Conservation (phyloP, 2,888 invertebrate genomes). For the Eremobia ochroleuca region DNA sequence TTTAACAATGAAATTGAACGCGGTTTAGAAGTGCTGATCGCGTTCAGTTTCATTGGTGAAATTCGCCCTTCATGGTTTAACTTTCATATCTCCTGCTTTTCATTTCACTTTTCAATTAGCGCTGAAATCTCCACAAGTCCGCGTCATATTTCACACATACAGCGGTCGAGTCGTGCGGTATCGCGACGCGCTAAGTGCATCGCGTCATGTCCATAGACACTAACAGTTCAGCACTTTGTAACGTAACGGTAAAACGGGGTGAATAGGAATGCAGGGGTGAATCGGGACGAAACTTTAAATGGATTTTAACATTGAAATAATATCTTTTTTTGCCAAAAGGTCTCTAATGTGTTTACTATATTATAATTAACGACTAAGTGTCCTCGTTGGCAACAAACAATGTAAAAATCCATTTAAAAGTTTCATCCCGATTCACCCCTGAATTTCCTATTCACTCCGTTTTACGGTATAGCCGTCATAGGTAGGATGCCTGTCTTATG, state of each 20-base stretch:
- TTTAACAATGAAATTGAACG: background rate
- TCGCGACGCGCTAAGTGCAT: slow-evolving; percentile 40
- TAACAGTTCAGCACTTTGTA: slow-evolving; percentile 22
- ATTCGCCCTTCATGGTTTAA: background rate
- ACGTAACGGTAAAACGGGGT: too few species aligned
- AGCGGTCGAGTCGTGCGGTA: slow-evolving; percentile 7
- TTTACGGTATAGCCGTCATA: too few species aligned
- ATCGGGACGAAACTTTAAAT: too few species aligned
- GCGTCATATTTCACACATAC: slow-evolving; percentile 18
- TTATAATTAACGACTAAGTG: too few species aligned
- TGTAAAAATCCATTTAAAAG: too few species aligned
- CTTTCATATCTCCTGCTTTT: background rate
- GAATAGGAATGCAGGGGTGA: too few species aligned
- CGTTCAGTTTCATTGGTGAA: background rate
- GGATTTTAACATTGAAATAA: too few species aligned
- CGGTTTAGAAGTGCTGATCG: background rate
- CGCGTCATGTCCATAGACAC: slow-evolving; percentile 20
- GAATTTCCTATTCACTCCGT: too few species aligned
- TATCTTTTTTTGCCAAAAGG: too few species aligned
- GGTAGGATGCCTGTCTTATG: slow-evolving; percentile 14
- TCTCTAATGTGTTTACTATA: too few species aligned
- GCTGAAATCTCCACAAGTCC: background rate
- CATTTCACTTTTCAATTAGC: slow-evolving; percentile 27
- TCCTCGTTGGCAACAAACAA: too few species aligned
- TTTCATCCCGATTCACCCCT: too few species aligned